Percentiles rank a stretch among this genome's conserved stretches.
phyloP scores from a whole-genome alignment of 1,140 invertebrate species.

The Leptinotarsa defecta region DNA sequence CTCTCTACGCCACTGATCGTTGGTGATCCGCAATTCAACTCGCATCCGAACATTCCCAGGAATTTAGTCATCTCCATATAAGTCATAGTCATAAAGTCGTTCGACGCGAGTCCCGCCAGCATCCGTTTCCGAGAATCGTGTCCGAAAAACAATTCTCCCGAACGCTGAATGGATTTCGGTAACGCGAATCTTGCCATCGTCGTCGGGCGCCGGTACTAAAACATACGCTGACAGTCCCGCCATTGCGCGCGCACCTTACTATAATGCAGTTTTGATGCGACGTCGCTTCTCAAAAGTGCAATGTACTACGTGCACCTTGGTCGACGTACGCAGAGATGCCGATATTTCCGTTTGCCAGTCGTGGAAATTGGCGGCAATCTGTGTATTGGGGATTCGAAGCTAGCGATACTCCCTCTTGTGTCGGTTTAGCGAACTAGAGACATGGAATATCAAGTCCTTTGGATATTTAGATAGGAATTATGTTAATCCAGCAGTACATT shows the following conservation, averaged over 20 bases:
- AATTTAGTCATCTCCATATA: constrained; percentile 17
- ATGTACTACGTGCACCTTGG: background rate
- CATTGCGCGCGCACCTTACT: constrained; percentile 18
- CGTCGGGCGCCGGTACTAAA: background rate
- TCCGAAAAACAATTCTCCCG: constrained; percentile 11
- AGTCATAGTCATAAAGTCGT: constrained; percentile 20
- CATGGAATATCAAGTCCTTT: too few relatives aligned
- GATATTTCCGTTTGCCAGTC: too few relatives aligned
- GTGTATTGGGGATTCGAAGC: too few relatives aligned
- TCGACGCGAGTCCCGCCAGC: background rate
- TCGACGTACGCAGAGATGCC: too few relatives aligned
- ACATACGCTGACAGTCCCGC: background rate
- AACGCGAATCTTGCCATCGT: background rate
- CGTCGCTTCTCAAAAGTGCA: background rate
- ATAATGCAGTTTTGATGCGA: constrained; percentile 6
- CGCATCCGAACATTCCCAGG: background rate
- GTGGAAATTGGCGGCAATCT: too few relatives aligned
- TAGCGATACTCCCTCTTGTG: too few relatives aligned
- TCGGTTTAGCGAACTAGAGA: too few relatives aligned
- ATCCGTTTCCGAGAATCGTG: background rate
- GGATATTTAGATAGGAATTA: too few relatives aligned
- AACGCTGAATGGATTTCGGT: constrained; percentile 10
- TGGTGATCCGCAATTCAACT: constrained; percentile 1
- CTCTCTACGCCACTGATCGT: background rate
- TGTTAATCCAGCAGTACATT: too few relatives aligned